Evolutionary conservation across 2,888 invertebrate genomes (phyloP).

Genomic region (Hofmannophila pseudospretella): DNA sequence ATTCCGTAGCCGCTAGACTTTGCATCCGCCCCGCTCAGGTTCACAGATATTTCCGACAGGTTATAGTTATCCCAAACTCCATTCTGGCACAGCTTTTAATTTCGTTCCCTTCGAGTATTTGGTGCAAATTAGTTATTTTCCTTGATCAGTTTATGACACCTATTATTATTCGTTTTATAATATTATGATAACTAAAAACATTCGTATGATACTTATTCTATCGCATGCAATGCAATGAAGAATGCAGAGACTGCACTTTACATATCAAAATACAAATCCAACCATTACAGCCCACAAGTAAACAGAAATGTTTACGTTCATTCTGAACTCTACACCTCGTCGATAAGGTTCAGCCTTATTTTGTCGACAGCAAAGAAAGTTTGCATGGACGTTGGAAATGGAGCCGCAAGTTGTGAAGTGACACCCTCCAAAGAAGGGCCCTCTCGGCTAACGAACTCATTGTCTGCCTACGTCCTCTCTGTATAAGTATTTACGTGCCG

Average conservation of each 20-base stretch:
- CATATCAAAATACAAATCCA: constrained; percentile 10
- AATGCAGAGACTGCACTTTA: constrained; percentile 14
- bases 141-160: too few relatives aligned
- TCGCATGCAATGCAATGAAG: too few relatives aligned
- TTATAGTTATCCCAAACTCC: too few relatives aligned
- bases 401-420: constrained; percentile 42
- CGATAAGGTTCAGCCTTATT: neutral
- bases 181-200: too few relatives aligned
- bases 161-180: too few relatives aligned
- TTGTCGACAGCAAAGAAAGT: neutral
- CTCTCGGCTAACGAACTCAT: constrained; percentile 67
- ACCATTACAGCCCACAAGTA: neutral
- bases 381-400: neutral
- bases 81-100: too few relatives aligned
- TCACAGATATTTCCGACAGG: too few relatives aligned
- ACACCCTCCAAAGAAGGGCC: constrained; percentile 51
- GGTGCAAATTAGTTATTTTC: too few relatives aligned
- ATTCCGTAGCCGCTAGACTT: too few relatives aligned
- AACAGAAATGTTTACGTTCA: neutral
- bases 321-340: neutral
- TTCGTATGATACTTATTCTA: too few relatives aligned
- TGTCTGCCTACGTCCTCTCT: constrained; percentile 33
- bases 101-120: too few relatives aligned
- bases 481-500: constrained; percentile 6
- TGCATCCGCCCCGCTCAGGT: too few relatives aligned